Evolutionary conservation across 2,113 vertebrate species (phyloP).

Genomic region (Isurus oxyrinchus): DNA sequence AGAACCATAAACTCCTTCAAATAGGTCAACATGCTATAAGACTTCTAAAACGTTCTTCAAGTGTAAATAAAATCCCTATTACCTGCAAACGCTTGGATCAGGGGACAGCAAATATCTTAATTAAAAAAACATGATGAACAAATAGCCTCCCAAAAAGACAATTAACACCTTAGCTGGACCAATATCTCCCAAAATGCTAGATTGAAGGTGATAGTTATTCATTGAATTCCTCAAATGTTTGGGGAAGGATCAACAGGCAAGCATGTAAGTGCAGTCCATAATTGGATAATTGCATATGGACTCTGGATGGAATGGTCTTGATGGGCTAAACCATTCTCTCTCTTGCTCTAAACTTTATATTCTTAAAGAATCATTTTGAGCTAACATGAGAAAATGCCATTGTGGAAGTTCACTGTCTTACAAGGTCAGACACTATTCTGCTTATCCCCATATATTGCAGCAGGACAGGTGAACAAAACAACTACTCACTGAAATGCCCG

Average conservation of each 20-base stretch:
- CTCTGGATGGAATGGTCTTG: neutral
- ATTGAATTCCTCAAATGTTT: neutral
- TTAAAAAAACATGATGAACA: neutral
- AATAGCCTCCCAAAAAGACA: neutral
- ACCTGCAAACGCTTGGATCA: neutral
- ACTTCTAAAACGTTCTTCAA: neutral
- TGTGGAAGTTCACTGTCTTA: neutral
- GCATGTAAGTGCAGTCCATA: neutral
- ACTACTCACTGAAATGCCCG: neutral
- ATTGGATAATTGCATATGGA: neutral
- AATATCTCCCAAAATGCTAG: neutral
- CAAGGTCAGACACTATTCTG: neutral
- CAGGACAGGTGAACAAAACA: neutral
- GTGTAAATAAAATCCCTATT: neutral
- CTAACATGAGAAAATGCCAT: neutral
- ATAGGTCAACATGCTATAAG: neutral
- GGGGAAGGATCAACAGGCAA: neutral
- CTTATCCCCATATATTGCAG: neutral
- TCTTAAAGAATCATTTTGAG: too few relatives aligned
- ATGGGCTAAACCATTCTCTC: neutral
- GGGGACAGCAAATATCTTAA: neutral
- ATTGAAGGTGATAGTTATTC: neutral
- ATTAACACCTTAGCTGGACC: neutral
- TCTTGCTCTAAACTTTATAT: neutral
- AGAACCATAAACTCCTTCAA: neutral